phyloP scores from a whole-genome alignment of 35 echinoderm and acorn worm species.

The Diadema setosum region DNA sequence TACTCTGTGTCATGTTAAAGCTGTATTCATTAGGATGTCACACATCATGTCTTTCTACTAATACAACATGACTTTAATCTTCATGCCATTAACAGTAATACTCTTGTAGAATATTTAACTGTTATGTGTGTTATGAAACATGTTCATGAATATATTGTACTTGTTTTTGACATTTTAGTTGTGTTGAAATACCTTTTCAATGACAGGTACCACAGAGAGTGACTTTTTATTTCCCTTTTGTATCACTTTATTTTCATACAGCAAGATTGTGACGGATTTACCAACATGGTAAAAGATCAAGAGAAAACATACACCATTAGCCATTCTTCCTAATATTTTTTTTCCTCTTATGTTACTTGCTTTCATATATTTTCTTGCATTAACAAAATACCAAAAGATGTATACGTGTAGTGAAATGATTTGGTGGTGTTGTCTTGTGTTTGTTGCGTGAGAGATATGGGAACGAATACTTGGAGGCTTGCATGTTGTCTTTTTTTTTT shows the following conservation, averaged over 20 bases:
- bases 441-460: background rate
- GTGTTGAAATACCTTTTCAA: too few species aligned
- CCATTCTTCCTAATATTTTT: background rate
- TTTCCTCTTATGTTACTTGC: too few species aligned
- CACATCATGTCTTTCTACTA: too few species aligned
- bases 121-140: too few species aligned
- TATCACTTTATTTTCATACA: background rate
- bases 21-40: too few species aligned
- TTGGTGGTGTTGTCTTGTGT: background rate
- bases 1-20: too few species aligned
- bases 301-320: too few species aligned
- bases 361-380: constrained; percentile 5
- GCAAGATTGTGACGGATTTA: constrained; percentile 5
- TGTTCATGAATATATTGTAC: too few species aligned
- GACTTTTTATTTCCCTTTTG: background rate
- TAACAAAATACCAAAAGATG: background rate
- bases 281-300: background rate
- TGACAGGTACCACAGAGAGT: background rate
- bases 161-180: too few species aligned
- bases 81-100: too few species aligned
- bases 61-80: too few species aligned
- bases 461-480: background rate
- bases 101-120: too few species aligned
- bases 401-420: background rate
- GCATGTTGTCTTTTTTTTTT: background rate